Evolutionary conservation across 2,888 invertebrate genomes (phyloP).

Genomic region (Conus canariensis): DNA sequence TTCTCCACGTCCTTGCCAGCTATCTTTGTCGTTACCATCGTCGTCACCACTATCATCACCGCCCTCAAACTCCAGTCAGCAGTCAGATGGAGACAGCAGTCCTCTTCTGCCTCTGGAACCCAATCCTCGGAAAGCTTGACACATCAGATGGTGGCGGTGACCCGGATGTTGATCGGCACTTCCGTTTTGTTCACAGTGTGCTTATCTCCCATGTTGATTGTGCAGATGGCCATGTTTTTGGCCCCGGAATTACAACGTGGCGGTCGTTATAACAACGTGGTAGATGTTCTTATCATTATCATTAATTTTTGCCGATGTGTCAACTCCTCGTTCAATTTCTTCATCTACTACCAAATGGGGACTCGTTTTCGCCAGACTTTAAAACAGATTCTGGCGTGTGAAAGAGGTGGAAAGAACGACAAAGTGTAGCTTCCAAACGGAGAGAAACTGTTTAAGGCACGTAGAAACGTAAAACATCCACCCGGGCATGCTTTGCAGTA

Average conservation of each 20-base stretch:
- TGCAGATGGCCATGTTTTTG: slow-evolving; percentile 14
- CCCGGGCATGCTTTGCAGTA: neutral
- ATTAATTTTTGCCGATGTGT: slow-evolving; percentile 1
- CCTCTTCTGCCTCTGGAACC: neutral
- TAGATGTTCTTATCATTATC: neutral
- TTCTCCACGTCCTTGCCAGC: neutral
- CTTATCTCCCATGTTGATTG: neutral
- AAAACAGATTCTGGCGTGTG: neutral
- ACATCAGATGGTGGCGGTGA: neutral
- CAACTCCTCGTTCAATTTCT: slow-evolving; percentile 31
- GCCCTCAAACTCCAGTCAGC: slow-evolving; percentile 17
- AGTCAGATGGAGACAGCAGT: slow-evolving; percentile 24
- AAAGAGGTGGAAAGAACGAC: no score
- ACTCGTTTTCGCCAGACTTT: slow-evolving; percentile 15
- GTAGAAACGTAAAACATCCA: neutral
- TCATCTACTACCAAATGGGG: slow-evolving; percentile 25
- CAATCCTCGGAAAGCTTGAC: neutral
- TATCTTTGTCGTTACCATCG: slow-evolving; percentile 3
- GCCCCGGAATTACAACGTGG: neutral
- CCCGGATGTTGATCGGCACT: neutral
- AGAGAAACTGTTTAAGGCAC: no score
- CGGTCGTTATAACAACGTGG: slow-evolving; percentile 26
- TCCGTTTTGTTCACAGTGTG: neutral
- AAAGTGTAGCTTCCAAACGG: no score
- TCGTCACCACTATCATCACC: slow-evolving; percentile 29